phyloP scores from a whole-genome alignment of 1,140 invertebrate species.

The Pemphigus obesinymphae region DNA sequence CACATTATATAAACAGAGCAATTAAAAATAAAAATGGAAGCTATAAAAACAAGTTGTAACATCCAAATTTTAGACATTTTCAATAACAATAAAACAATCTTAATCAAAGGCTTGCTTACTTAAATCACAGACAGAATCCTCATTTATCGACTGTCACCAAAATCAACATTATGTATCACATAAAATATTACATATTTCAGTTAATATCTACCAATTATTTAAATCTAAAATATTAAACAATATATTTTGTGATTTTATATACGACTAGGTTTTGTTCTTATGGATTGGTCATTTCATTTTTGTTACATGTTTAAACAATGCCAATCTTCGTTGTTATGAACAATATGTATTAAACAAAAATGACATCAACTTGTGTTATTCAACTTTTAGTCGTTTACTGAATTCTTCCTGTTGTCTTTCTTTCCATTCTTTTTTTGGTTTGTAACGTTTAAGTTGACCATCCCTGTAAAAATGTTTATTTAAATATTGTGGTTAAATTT shows the following conservation, averaged over 20 bases:
- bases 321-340: background rate
- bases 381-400: constrained; percentile 77
- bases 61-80: background rate
- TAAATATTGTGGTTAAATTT: background rate
- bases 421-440: constrained; percentile 89
- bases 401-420: constrained; percentile 90
- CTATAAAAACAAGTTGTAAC: background rate
- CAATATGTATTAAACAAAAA: constrained; percentile 14
- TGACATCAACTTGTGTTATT: constrained; percentile 54
- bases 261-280: constrained; percentile 34
- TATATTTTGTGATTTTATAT: background rate
- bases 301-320: background rate
- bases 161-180: background rate
- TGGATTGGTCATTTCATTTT: constrained; percentile 2
- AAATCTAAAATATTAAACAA: constrained; percentile 24
- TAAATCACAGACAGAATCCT: constrained; percentile 34
- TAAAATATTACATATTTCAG: background rate
- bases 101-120: constrained; percentile 1
- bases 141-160: background rate
- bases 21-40: constrained; percentile 6
- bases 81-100: constrained; percentile 4
- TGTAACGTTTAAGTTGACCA: constrained; percentile 85
- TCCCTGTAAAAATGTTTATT: constrained; percentile 63
- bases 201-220: constrained; percentile 8
- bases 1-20: background rate